Evolutionary conservation across 2,797 vertebrate species (phyloP).

Genomic region (Tapera naevia): DNA sequence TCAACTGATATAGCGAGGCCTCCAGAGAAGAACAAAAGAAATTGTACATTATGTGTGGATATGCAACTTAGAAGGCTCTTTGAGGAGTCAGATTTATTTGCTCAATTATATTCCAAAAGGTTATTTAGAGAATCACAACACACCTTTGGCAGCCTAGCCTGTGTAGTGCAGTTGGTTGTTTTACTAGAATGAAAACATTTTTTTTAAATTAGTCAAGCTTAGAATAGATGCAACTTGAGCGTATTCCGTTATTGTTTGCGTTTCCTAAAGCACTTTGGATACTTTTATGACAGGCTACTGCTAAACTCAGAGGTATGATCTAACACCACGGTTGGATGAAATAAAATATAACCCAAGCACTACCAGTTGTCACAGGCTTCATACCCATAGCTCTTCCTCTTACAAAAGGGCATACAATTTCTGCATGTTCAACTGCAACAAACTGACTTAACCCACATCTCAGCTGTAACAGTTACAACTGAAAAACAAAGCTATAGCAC

Average conservation of each 20-base stretch:
- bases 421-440: background rate
- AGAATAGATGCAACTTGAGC: background rate
- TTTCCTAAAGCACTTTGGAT: background rate
- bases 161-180: background rate
- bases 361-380: background rate
- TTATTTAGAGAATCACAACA: background rate
- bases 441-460: background rate
- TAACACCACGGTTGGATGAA: background rate
- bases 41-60: rapidly evolving
- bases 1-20: rapidly evolving
- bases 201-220: background rate
- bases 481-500: constrained; percentile 22
- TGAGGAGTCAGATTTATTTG: background rate
- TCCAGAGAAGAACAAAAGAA: background rate
- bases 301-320: background rate
- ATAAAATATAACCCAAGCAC: background rate
- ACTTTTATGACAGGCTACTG: background rate
- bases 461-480: background rate
- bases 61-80: background rate
- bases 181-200: background rate
- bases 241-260: background rate
- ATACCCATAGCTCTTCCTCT: background rate
- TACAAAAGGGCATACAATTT: background rate
- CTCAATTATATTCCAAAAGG: background rate
- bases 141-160: background rate